Evolutionary conservation across 2,113 vertebrate species (phyloP), one percentile per base, ranked within the genome.

Genomic region (Melospiza georgiana): DNA sequence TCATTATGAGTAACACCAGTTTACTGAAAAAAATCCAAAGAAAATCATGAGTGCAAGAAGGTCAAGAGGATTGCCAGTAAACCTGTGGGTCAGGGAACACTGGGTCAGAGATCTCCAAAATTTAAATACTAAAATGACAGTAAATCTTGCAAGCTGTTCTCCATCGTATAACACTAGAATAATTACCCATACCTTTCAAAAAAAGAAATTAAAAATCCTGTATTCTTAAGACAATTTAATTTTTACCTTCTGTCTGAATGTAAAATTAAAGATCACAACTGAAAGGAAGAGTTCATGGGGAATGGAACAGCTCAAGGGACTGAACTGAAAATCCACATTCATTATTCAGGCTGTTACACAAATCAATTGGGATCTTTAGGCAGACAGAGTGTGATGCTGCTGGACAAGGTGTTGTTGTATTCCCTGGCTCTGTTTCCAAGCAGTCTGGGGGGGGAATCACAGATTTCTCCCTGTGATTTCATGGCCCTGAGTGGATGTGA

Each of bases 341-440:
- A 83, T 95, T 93, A 72, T 68, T 63, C 59, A 58, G 87, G 73
- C 54, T 62, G 23, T 48, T 75, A 68, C 48, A 90, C 88, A 90
- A 82, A 83, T 77, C 61, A 75, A 3, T 61, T 39, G 65, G 90
- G 62, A 77, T 52, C 54, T 87, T 86, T 55, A 72, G 57, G 82
- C 3, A 85, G 84, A 69, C 33, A 31, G 39, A 85, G 63, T 11
- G 11, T 33, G 83, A 44, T 79, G 44, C 44, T 84, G 48, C 72
- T 48, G 84, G 84, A 52, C 52, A 78, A 59, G 19, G 33, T 72
- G 54, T 0, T 63, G 82, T 1, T 57, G 52, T 8, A 35, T 22
- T 54, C 44, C 67, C 46, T 72, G 78, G 63, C 62, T 92, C 73
- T 74, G 43, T 12, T 65, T 94, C 62, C 59, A 39, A 44, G 28